Conservation (phyloP, 2,113 vertebrate genomes). For the Scomber scombrus region DNA sequence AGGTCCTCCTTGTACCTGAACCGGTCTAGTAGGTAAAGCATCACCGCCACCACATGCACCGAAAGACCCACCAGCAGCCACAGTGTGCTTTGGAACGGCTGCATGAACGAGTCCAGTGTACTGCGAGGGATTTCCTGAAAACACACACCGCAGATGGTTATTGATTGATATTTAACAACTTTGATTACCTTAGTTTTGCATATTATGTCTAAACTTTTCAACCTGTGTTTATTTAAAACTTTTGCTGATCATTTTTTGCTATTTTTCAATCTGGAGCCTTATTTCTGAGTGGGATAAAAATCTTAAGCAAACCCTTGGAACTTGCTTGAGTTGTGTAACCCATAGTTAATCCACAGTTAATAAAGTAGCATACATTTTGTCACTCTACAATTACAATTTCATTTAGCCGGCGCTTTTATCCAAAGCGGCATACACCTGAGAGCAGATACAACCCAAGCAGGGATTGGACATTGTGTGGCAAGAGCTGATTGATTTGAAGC, state of each 20-base stretch:
- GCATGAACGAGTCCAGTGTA: constrained; percentile 99
- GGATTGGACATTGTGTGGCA: not conserved
- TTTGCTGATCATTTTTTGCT: not conserved
- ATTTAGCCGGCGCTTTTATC: too few species aligned
- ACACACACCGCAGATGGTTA: constrained; percentile 52
- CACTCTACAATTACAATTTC: too few species aligned
- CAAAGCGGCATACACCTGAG: too few species aligned
- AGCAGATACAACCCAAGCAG: too few species aligned
- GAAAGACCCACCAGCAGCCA: constrained; percentile 98
- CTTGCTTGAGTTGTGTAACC: not conserved
- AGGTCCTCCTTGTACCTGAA: constrained; percentile 91
- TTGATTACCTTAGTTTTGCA: not conserved
- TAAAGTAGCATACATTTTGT: too few species aligned
- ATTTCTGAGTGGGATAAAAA: not conserved
- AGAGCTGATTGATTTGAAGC: not conserved
- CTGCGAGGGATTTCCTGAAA: constrained; percentile 98
- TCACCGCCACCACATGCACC: constrained; percentile 99
- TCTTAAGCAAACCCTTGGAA: not conserved
- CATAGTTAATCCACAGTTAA: too few species aligned
- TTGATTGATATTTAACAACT: not conserved
- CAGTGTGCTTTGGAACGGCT: constrained; percentile 98
- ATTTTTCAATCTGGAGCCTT: not conserved
- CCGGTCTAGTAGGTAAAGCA: constrained; percentile 98
- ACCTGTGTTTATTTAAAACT: not conserved
- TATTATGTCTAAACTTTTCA: not conserved